These are phyloP conservation scores for Uropetala carovei DNA, from an alignment of 2,888 invertebrate species.

Conservation along the genomic window DNA sequence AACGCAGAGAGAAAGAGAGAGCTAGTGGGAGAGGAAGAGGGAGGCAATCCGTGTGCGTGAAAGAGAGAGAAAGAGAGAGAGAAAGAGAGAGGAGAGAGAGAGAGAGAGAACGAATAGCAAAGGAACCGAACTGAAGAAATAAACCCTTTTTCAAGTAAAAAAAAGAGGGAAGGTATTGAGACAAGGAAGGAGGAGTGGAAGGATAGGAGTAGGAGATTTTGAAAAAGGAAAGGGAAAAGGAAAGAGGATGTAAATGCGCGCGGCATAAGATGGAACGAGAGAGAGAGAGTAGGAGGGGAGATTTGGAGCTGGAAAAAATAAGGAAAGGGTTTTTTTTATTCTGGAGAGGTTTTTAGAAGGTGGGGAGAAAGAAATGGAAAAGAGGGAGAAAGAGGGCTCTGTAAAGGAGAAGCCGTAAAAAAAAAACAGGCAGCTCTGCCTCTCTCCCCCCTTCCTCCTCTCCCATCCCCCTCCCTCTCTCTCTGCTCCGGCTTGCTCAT, in stretches of 20 bases:
- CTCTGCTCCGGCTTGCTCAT: not conserved
- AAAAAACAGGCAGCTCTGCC: constrained; percentile 53
- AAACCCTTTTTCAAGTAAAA: not conserved
- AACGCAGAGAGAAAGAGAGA: not conserved
- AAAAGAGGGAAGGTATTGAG: not conserved
- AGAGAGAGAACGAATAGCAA: not conserved
- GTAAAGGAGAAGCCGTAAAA: constrained; percentile 46
- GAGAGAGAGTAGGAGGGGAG: not conserved
- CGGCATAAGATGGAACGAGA: not conserved
- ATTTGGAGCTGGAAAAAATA: not conserved
- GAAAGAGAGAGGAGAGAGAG: not conserved
- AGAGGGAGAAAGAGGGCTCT: not conserved
- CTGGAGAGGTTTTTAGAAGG: not conserved
- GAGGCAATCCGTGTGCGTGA: not conserved
- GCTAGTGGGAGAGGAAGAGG: not conserved
- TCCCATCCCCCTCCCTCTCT: not conserved
- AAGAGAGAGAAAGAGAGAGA: not conserved
- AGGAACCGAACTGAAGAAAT: not conserved
- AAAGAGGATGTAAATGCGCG: not conserved
- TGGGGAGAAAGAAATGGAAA: not conserved
- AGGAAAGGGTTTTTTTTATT: not conserved
- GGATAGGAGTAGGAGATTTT: not conserved
- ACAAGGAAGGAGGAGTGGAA: not conserved
- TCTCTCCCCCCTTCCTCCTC: not conserved
- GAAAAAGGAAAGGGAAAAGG: not conserved